These are phyloP conservation scores for Cremastobaeus sp. DNA, from an alignment of 2,888 invertebrate genomes.

Conservation along the genomic window DNA sequence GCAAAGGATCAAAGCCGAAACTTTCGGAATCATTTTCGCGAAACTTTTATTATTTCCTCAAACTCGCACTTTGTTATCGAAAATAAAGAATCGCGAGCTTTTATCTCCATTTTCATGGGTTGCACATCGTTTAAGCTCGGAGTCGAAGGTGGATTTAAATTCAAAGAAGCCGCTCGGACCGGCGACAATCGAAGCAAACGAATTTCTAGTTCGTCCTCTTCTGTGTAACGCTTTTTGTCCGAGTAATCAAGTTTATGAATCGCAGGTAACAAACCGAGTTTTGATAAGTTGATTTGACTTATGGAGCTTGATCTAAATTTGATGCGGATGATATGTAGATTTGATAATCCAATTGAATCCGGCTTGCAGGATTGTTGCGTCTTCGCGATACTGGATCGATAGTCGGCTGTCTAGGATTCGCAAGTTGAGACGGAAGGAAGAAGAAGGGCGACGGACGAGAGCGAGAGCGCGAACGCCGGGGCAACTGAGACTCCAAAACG, in stretches of 20 bases:
- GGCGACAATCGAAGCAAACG: conserved; percentile 7
- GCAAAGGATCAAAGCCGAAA: too few relatives aligned
- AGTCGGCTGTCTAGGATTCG: conserved; percentile 45
- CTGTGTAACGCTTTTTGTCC: conserved; percentile 33
- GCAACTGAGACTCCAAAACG: conserved; percentile 46
- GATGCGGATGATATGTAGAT: conserved; percentile 54
- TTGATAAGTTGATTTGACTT: conserved; percentile 54
- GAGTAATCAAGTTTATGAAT: conserved; percentile 31
- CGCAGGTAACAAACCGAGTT: conserved; percentile 34
- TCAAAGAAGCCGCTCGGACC: conserved; percentile 2
- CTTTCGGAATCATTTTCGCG: too few relatives aligned
- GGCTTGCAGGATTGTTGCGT: conserved; percentile 47
- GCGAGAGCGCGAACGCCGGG: neutral
- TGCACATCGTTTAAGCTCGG: neutral
- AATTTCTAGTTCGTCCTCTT: conserved; percentile 44
- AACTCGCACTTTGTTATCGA: too few relatives aligned
- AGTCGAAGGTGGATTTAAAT: conserved; percentile 10
- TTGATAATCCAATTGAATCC: conserved; percentile 57
- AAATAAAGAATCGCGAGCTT: too few relatives aligned
- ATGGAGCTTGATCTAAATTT: conserved; percentile 49
- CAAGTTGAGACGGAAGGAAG: conserved; percentile 23
- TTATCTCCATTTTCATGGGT: too few relatives aligned
- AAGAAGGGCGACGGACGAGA: neutral
- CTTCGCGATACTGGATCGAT: conserved; percentile 37
- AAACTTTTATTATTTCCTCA: too few relatives aligned